Evolutionary conservation across 2,888 invertebrate species (phyloP), one percentile per base, ranked within the genome.

Genomic region (Lycia hirtaria): DNA sequence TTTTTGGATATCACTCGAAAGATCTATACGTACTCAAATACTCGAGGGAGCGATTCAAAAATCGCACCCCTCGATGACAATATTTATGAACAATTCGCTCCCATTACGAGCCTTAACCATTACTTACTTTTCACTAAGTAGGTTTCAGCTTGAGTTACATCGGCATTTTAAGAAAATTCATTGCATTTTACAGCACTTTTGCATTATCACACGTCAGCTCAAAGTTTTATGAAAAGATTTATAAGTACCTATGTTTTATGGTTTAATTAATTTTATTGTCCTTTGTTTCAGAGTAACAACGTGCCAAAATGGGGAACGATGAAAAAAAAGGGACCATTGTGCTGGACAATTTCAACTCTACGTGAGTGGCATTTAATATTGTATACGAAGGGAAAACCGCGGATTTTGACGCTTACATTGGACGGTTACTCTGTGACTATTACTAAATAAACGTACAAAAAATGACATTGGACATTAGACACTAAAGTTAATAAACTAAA

Each of bases 331-430:
- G 85, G 57, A 75, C 81, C 1, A 88, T 90, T 60, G 78, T 88
- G 62, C 69, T 90, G 50, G 87, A 89, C 37, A 89, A 89, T 60
- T 89, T 89, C 51, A 88, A 87, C 70, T 89, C 88, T 0, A 89
- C 89, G 89, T 89, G 76, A 86, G 86, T 82, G 41, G 15, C 37
- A 43, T 48, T 19, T 45, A 30, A 9, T 22, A 40, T 9, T 14
- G 30, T 28, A 17, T 32, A 14, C 9, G 19, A 5, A n/a, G n/a
- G 12, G 12, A 20, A 3, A 24, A 2, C 40, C 40, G 10, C 0
- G 0, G 14, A 22, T 6, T n/a, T n/a, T n/a, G n/a, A n/a, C n/a
- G n/a, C n/a, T n/a, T n/a, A n/a, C n/a, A n/a, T n/a, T n/a, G n/a
- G n/a, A n/a, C n/a, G n/a, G n/a, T n/a, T n/a, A n/a, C n/a, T n/a